Conservation (phyloP, 2,888 invertebrate genomes). For the Ornithoptera priamus region DNA sequence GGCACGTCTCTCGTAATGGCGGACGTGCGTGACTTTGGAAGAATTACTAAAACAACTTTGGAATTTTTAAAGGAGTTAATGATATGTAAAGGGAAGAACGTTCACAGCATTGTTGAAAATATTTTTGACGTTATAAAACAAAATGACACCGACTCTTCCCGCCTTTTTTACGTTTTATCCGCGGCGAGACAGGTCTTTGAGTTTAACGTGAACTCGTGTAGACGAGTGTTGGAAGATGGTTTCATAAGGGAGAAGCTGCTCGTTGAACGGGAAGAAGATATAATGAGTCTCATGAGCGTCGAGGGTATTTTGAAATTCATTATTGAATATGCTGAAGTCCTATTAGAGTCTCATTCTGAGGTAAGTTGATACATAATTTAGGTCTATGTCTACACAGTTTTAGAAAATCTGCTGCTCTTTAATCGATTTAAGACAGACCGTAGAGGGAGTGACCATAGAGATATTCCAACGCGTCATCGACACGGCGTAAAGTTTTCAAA, state of each 20-base stretch:
- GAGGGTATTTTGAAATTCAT: slow-evolving; percentile 44
- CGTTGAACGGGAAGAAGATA: background rate
- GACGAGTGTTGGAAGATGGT: slow-evolving; percentile 1
- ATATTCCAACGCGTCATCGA: background rate
- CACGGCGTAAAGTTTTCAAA: no score
- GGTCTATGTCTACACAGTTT: no score
- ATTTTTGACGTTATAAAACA: slow-evolving; percentile 2
- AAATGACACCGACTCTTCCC: slow-evolving; percentile 1
- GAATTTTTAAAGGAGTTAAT: slow-evolving; percentile 10
- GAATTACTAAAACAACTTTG: slow-evolving; percentile 1
- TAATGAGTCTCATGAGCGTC: slow-evolving; percentile 25
- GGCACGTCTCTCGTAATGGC: slow-evolving; percentile 8
- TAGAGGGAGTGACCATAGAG: background rate
- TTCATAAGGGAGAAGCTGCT: slow-evolving; percentile 6
- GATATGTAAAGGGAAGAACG: background rate
- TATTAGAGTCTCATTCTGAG: slow-evolving; percentile 43
- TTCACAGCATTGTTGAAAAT: background rate
- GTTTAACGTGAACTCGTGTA: background rate
- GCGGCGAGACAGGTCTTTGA: background rate
- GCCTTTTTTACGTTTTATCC: slow-evolving; percentile 9
- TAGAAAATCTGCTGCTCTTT: background rate
- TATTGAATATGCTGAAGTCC: slow-evolving; percentile 39
- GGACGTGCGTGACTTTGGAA: background rate
- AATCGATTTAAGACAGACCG: background rate
- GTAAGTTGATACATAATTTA: slow-evolving; percentile 36